Evolutionary conservation across 2,113 vertebrate species (phyloP), one percentile per base, ranked within the genome.

Genomic region (Tenrec ecaudatus): DNA sequence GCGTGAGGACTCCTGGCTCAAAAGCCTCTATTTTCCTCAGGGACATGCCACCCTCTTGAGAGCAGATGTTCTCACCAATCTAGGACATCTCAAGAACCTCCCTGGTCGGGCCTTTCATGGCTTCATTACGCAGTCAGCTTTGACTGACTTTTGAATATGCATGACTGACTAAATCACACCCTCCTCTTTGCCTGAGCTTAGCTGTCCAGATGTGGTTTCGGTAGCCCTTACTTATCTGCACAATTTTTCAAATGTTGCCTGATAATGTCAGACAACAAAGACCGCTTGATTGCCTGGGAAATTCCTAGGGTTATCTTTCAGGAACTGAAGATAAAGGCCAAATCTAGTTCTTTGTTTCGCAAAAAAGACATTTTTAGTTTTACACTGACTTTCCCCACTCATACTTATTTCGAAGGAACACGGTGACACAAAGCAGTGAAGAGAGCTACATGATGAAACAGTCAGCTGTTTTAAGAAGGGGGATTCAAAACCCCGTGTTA

Each of bases 351-450:
- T 73, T 73, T 36, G 33, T 73, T 31, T 73, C 33, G n/a, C 1
- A 36, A 36, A 94, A 94, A 71, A 86, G 60, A 15, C 12, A 22
- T 19, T 11, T 43, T 40, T 76, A 38, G 31, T 77, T 86, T 86
- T 82, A 47, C 68, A 64, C 10, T 31, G 29, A 64, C 15, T 57
- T 93, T 78, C 22, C n/a, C 78, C 14, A 58, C 43, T 60, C 33
- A 31, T 3, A 10, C 27, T 90, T 62, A 68, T 16, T 69, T 31
- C 57, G 17, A 78, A 73, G 22, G 53, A 10, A 4, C 11, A 83
- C 71, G 20, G 19, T 87, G n/a, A 93, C 62, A 25, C n/a, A 95
- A 29, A 90, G 27, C 27, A 73, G 47, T 33, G 71, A 62, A 31
- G 23, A 73, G 23, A 40, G 1, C 71, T 60, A 31, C 17, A 57